Conservation (phyloP, 2,888 invertebrate species). For the Sceliomorpha sp. region DNA sequence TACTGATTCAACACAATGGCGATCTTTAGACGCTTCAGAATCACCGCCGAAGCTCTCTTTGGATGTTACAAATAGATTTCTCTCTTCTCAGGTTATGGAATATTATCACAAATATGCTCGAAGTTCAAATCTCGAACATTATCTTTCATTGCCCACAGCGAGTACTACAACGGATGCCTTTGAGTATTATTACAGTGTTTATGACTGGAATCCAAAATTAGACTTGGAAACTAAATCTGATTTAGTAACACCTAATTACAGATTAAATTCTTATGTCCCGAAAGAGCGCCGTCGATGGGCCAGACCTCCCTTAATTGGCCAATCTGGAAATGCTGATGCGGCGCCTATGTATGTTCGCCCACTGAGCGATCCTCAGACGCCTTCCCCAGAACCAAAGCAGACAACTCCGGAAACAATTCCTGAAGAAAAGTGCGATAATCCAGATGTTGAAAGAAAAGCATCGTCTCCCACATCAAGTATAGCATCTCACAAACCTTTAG, state of each 20-base stretch:
- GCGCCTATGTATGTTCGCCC: conserved; percentile 62
- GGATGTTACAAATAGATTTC: conserved; percentile 55
- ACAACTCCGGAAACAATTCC: conserved; percentile 60
- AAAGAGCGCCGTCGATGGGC: conserved; percentile 75
- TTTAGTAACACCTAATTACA: conserved; percentile 64
- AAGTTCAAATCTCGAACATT: conserved; percentile 85
- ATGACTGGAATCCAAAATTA: conserved; percentile 62
- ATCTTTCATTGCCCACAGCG: conserved; percentile 81
- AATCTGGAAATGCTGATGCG: conserved; percentile 66
- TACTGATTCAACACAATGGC: too few relatives aligned
- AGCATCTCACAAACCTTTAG: conserved; percentile 87
- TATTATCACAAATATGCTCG: conserved; percentile 87
- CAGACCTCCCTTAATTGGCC: conserved; percentile 78
- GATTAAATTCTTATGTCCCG: conserved; percentile 63
- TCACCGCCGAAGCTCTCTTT: neutral
- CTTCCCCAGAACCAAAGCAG: conserved; percentile 62
- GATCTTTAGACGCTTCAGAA: conserved; percentile 1
- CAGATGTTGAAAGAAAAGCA: conserved; percentile 77
- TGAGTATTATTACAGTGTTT: conserved; percentile 67
- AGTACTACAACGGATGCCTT: too few relatives aligned
- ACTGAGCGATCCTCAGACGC: conserved; percentile 58
- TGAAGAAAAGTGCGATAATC: conserved; percentile 66
- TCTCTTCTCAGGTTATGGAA: conserved; percentile 81
- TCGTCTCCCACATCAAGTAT: conserved; percentile 87
- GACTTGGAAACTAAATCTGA: conserved; percentile 56